Evolutionary conservation across 1,140 invertebrate genomes (phyloP).

Genomic region (Drosophila parvula): DNA sequence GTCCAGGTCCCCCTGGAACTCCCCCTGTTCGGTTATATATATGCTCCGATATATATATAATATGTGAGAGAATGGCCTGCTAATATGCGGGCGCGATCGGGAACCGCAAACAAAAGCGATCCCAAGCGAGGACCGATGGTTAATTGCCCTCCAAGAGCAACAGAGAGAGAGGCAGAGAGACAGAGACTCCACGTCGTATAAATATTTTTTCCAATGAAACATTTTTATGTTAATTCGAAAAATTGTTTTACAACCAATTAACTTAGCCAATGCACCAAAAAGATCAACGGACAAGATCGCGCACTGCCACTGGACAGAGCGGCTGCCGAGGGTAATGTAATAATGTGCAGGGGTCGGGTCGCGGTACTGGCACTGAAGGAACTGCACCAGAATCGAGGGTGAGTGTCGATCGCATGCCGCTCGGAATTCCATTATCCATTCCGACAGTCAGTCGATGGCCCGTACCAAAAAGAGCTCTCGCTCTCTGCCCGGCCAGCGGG

Average conservation of each 20-base stretch:
- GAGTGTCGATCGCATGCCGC: constrained; percentile 66
- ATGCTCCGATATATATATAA: not conserved
- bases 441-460: constrained; percentile 55
- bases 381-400: constrained; percentile 20
- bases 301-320: constrained; percentile 4
- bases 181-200: not conserved
- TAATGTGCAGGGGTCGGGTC: constrained; percentile 4
- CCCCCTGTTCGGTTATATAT: constrained; percentile 1
- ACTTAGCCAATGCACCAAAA: constrained; percentile 82
- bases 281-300: constrained; percentile 82
- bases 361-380: constrained; percentile 12
- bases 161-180: too few relatives aligned
- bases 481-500: constrained; percentile 61
- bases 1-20: not conserved
- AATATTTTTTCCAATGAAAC: constrained; percentile 81
- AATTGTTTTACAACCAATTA: constrained; percentile 83
- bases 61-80: constrained; percentile 7
- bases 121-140: constrained; percentile 42
- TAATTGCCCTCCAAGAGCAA: constrained; percentile 37
- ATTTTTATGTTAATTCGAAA: constrained; percentile 83
- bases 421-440: constrained; percentile 70
- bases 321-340: constrained; percentile 17
- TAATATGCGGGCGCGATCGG: constrained; percentile 58
- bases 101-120: constrained; percentile 64
- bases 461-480: constrained; percentile 28